Evolutionary conservation across 2,113 vertebrate species (phyloP), one percentile per base, ranked within the genome.

Genomic region (Bombycilla garrulus): DNA sequence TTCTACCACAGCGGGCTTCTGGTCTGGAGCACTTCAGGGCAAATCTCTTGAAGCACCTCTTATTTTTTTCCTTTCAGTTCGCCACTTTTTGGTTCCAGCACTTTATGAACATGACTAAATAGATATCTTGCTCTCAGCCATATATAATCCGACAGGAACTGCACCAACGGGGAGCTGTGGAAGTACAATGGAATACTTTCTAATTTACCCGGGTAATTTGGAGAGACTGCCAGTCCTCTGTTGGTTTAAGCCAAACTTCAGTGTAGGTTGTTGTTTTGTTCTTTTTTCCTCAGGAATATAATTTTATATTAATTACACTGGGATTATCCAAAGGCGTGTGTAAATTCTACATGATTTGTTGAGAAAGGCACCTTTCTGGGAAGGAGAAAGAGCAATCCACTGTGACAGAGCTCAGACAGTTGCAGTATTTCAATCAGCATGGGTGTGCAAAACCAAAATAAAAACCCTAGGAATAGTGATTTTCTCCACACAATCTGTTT

Each of bases 401-500:
- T 64, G 77, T 67, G 71, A 38, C 19, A 84, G 50, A 77, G 29
- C 85, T 81, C 86, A 66, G 67, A 48, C 20, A 83, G 23, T 36
- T 61, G 51, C 47, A 44, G 51, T 70, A 64, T 95, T 95, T 86
- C 87, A 85, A 94, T 80, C 92, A 81, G 42, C 35, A 11, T 24
- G 38, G 66, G 33, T 6, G 3, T 77, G 35, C 26, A 70, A 86
- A 92, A 61, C 10, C 29, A 13, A 74, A 91, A 53, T 35, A 88
- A 82, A 91, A 82, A 19, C 44, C n/a, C 9, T 28, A 60, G n/a
- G 54, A 93, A 60, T 0, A 1, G 67, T 73, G 47, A 67, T 70
- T 92, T 93, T 69, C 58, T 83, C 18, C 66, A 64, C 53, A 35
- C 44, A 80, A 42, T 81, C 94, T 80, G 78, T 93, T 93, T 93